A percentile compares a stretch with the other conserved stretches of the same genome.
Conservation (phyloP, 2,888 invertebrate genomes). For the Orchesella flavescens region DNA sequence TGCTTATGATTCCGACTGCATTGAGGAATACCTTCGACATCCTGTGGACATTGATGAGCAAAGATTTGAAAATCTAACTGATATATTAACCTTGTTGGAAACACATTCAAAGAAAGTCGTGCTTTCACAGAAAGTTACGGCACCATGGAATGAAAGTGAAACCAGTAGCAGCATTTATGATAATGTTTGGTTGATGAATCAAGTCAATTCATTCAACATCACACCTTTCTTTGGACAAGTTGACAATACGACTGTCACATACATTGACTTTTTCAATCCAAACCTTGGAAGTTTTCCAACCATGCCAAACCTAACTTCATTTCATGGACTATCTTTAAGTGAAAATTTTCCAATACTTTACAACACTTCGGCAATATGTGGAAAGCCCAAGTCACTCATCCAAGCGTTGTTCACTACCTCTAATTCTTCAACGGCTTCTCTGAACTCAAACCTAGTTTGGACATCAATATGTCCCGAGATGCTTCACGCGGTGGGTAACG, state of each 20-base stretch:
- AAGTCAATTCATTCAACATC: constrained; percentile 6
- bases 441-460: constrained; percentile 41
- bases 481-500: constrained; percentile 5
- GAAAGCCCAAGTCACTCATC: constrained; percentile 13
- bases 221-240: constrained; percentile 38
- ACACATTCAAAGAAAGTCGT: constrained; percentile 50
- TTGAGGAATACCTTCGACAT: constrained; percentile 75
- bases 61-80: constrained; percentile 62
- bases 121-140: constrained; percentile 51
- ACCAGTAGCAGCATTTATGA: neutral
- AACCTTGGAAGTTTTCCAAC: constrained; percentile 16
- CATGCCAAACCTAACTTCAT: neutral
- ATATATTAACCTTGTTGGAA: constrained; percentile 28
- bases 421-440: neutral
- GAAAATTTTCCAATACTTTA: constrained; percentile 70
- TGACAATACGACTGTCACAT: constrained; percentile 46
- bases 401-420: constrained; percentile 16
- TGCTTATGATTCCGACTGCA: constrained; percentile 75
- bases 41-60: constrained; percentile 66
- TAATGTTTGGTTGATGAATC: constrained; percentile 12
- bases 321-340: constrained; percentile 64
- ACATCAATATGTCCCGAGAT: constrained; percentile 54
- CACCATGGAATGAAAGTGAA: constrained; percentile 11
- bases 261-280: constrained; percentile 56
- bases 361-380: constrained; percentile 19